Evolutionary conservation across 1,140 invertebrate species (phyloP), one percentile per base, ranked within the genome.

Genomic region (Saccostrea cuccullata): DNA sequence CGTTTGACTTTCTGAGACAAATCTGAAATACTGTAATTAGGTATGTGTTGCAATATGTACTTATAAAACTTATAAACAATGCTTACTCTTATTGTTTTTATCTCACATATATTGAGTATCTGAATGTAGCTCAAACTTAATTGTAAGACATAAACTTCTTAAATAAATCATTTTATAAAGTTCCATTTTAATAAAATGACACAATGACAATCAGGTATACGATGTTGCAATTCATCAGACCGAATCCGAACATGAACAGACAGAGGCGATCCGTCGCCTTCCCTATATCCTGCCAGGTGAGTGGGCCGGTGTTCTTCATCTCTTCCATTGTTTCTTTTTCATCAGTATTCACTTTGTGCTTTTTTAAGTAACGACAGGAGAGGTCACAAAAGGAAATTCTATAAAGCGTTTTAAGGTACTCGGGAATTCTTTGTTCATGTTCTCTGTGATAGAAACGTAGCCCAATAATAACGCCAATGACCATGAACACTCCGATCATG

Each of bases 401-500:
- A 23, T 70, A 20, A 30, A 85, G 36, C 13, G 8, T 85, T 15
- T 55, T 15, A 17, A 84, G 26, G 9, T 64, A 64, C 30, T 55
- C 26, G 15, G 86, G 86, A 17, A 87, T 83, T 8, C 58, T n/a
- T 55, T 20, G 55, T 2, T 15, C n/a, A 6, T 86, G 73, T 6
- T 70, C 36, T n/a, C 60, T 60, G 36, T 90, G 56, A 60, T 86
- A 88, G 12, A 90, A 36, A n/a, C 86, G 58, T 0, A 90, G 88
- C 12, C 77, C 87, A 15, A 89, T 20, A 23, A 91, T 82, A 4
- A 87, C 88, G 5, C 70, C 36, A 8, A 91, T 36, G 56, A 86
- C 85, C 6, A 89, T 91, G 0, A 91, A n/a, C 3, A 82, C 56
- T 36, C 90, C 89, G 2, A 89, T 30, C 8, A 88, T 82, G 11